These are phyloP conservation scores for Sebastes elongatus DNA, from an alignment of 2,797 vertebrate genomes.

Conservation along the genomic window DNA sequence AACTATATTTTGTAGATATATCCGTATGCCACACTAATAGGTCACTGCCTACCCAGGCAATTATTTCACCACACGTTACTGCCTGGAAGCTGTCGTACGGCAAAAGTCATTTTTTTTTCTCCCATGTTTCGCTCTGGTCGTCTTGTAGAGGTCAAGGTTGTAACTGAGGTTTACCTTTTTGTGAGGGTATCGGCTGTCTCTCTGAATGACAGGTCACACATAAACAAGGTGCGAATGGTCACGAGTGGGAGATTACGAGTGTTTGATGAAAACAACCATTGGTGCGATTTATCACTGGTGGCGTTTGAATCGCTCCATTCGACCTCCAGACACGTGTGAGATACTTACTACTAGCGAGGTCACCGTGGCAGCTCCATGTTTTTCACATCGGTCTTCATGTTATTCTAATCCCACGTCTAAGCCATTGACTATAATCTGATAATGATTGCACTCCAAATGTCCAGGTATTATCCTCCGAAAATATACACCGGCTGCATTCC, in stretches of 20 bases:
- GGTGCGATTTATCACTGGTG: slow-evolving; percentile 18
- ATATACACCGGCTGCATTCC: slow-evolving; percentile 60
- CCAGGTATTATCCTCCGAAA: slow-evolving; percentile 61
- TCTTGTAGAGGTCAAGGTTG: slow-evolving; percentile 27
- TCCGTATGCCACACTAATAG: too few species aligned
- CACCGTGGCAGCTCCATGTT: neutral
- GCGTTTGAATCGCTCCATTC: neutral
- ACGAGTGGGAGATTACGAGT: slow-evolving; percentile 35
- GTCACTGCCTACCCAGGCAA: too few species aligned
- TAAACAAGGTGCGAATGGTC: neutral
- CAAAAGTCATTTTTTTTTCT: neutral
- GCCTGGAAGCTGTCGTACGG: neutral
- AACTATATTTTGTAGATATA: too few species aligned
- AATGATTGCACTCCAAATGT: slow-evolving; percentile 43
- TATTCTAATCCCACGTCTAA: slow-evolving; percentile 23
- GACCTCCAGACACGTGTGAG: slow-evolving; percentile 17
- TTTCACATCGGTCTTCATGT: slow-evolving; percentile 12
- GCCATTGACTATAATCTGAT: slow-evolving; percentile 49
- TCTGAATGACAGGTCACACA: slow-evolving; percentile 27
- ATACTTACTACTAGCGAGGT: neutral
- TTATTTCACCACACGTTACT: too few species aligned
- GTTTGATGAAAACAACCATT: slow-evolving; percentile 45
- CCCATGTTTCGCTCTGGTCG: neutral
- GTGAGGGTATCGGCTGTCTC: neutral
- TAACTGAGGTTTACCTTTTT: neutral